Conservation (phyloP, 2,113 vertebrate species). For the Geococcyx californianus region DNA sequence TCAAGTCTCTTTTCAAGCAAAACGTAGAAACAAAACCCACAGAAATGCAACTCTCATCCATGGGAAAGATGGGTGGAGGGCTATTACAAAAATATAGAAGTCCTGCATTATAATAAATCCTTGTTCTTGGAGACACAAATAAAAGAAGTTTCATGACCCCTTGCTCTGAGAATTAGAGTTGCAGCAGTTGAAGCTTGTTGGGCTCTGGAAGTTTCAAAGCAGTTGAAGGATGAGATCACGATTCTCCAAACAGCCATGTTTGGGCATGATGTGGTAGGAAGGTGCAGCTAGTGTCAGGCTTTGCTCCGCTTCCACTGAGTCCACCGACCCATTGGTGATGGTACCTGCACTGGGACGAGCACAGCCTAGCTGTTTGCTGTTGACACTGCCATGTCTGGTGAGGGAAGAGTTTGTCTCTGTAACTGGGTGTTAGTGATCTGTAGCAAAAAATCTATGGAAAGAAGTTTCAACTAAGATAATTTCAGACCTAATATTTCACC, state of each 20-base stretch:
- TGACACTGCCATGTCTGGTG: accelerated
- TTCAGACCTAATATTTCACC: background rate
- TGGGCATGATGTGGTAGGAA: background rate
- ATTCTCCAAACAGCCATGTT: accelerated
- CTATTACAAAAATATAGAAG: background rate
- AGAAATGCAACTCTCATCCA: background rate
- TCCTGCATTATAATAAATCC: background rate
- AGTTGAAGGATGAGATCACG: background rate
- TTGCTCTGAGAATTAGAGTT: background rate
- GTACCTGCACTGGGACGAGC: accelerated
- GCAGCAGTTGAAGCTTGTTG: background rate
- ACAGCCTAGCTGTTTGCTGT: background rate
- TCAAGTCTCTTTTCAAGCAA: background rate
- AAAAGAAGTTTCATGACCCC: background rate
- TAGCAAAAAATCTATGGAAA: background rate
- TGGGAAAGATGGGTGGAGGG: background rate
- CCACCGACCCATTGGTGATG: accelerated
- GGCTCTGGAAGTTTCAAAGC: background rate
- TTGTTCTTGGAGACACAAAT: background rate
- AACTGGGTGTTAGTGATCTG: background rate
- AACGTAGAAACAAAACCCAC: background rate
- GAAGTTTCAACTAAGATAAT: background rate
- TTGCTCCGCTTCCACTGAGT: background rate
- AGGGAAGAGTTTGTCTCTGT: background rate
- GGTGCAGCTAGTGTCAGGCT: background rate